Conservation (phyloP, 2,888 invertebrate species). For the Zelleria hepariella region DNA sequence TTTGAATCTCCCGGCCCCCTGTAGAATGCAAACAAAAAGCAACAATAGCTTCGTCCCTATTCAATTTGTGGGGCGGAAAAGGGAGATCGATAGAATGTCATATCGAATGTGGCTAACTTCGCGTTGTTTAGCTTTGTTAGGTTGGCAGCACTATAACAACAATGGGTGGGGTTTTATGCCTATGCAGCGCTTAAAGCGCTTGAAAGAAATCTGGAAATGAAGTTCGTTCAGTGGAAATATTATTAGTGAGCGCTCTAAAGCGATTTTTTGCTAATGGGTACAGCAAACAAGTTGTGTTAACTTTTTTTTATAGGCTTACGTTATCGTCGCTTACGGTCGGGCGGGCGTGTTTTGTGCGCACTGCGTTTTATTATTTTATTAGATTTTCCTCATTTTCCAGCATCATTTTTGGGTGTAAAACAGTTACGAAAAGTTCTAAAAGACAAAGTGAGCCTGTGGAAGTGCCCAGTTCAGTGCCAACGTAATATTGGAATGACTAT, state of each 20-base stretch:
- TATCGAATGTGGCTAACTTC: constrained; percentile 38
- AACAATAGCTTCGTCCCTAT: constrained; percentile 24
- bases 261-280: constrained; percentile 22
- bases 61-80: constrained; percentile 18
- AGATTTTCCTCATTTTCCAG: constrained; percentile 22
- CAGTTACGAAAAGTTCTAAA: constrained; percentile 7
- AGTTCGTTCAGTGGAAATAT: constrained; percentile 7
- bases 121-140: constrained; percentile 50
- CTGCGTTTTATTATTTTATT: constrained; percentile 28
- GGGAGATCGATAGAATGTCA: constrained; percentile 23
- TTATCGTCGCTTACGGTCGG: constrained; percentile 44
- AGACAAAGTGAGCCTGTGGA: background rate
- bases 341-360: constrained; percentile 34
- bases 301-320: constrained; percentile 60
- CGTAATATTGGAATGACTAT: constrained; percentile 36
- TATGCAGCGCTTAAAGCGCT: constrained; percentile 38
- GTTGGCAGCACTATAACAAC: constrained; percentile 70
- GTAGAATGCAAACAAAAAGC: constrained; percentile 15
- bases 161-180: constrained; percentile 44
- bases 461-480: constrained; percentile 26
- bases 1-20: constrained; percentile 12
- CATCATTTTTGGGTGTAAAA: constrained; percentile 17
- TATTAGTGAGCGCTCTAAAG: constrained; percentile 19
- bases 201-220: background rate
- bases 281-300: constrained; percentile 51